Evolutionary conservation across 2,797 vertebrate species (phyloP).

Genomic region (Onychomys torridus): DNA sequence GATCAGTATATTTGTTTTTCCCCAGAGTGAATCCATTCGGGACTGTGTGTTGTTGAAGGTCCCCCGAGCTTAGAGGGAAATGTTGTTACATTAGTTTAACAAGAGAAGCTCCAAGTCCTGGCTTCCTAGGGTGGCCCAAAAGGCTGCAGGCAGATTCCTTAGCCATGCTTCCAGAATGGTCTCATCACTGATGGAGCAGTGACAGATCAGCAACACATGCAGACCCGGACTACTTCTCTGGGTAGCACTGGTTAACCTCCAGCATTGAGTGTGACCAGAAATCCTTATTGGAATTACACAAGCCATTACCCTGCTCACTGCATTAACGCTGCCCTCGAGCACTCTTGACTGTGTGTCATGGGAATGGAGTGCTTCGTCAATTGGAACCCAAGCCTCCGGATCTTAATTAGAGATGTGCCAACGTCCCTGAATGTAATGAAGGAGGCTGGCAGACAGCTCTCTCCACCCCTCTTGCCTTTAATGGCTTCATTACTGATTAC

Average conservation of each 20-base stretch:
- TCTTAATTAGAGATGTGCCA: constrained; percentile 82
- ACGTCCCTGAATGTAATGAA: constrained; percentile 75
- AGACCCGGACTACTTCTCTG: constrained; percentile 54
- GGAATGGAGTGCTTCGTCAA: constrained; percentile 80
- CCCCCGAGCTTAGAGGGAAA: neutral
- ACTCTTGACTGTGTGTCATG: constrained; percentile 72
- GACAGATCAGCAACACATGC: accelerated
- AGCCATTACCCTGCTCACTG: constrained; percentile 67
- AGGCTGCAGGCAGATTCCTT: neutral
- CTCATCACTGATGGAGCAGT: constrained; percentile 28
- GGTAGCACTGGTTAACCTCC: constrained; percentile 74
- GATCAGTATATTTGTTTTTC: neutral
- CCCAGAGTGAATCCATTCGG: neutral
- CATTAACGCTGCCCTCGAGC: constrained; percentile 75
- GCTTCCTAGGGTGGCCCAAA: neutral
- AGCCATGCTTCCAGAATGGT: neutral
- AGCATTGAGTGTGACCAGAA: constrained; percentile 79
- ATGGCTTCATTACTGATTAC: constrained; percentile 67
- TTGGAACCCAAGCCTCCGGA: constrained; percentile 74
- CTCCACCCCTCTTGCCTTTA: constrained; percentile 41
- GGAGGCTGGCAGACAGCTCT: constrained; percentile 67
- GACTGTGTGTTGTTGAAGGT: neutral
- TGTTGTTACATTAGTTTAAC: neutral
- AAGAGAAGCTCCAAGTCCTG: neutral
- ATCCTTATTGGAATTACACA: constrained; percentile 76